These are phyloP conservation scores for Camponotus pennsylvanicus DNA, from an alignment of 1,140 invertebrate species.

Conservation along the genomic window DNA sequence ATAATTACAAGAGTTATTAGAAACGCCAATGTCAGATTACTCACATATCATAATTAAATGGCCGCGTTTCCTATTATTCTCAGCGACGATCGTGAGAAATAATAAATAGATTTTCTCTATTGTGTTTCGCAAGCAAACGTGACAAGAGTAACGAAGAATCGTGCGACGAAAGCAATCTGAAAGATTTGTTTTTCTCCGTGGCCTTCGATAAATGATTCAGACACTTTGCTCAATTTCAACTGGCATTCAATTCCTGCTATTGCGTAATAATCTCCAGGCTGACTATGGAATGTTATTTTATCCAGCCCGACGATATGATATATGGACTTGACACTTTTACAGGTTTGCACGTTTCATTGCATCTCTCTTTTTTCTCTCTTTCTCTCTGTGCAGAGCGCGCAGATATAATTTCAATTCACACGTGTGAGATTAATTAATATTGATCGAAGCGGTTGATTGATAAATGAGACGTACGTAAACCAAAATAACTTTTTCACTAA, in stretches of 20 bases:
- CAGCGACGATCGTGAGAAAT: neutral
- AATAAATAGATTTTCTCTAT: conserved; percentile 56
- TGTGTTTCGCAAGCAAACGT: conserved; percentile 25
- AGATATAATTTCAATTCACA: conserved; percentile 14
- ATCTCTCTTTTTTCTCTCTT: neutral
- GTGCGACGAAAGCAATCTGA: conserved; percentile 18
- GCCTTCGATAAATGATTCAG: conserved; percentile 62
- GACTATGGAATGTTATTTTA: conserved; percentile 27
- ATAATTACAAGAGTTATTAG: conserved; percentile 19
- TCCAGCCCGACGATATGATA: neutral
- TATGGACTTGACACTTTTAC: conserved; percentile 24
- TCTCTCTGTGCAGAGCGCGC: neutral
- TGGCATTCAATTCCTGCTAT: conserved; percentile 39
- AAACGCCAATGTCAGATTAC: conserved; percentile 28
- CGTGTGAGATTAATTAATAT: conserved; percentile 37
- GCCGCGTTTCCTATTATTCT: conserved; percentile 11
- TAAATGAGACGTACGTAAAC: neutral
- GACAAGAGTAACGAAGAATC: conserved; percentile 35
- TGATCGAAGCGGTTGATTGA: neutral
- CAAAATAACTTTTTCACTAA: neutral
- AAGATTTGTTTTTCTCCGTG: conserved; percentile 61
- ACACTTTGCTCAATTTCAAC: conserved; percentile 56
- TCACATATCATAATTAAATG: conserved; percentile 37
- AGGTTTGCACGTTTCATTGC: conserved; percentile 44
- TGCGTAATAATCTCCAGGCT: conserved; percentile 25